These are phyloP conservation scores for Cephus nigrinus DNA, from an alignment of 2,888 invertebrate genomes.

Conservation along the genomic window DNA sequence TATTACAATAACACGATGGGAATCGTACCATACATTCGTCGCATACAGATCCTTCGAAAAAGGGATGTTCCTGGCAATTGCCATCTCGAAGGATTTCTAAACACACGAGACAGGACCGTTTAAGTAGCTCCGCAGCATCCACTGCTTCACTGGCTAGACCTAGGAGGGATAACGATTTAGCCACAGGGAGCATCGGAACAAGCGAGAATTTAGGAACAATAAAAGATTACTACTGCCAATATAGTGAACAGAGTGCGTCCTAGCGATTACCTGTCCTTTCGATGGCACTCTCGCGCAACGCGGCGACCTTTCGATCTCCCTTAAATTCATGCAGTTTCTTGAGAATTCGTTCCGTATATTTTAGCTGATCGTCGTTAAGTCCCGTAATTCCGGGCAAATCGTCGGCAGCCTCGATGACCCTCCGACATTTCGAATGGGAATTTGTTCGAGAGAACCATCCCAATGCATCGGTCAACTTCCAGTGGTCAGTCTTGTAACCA, in stretches of 20 bases:
- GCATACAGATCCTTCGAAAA: conserved; percentile 58
- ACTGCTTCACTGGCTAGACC: not conserved
- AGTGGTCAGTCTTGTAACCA: conserved; percentile 40
- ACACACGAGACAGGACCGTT: conserved; percentile 50
- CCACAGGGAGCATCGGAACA: too few species aligned
- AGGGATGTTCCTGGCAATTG: conserved; percentile 51
- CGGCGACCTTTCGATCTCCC: conserved; percentile 33
- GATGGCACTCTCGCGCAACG: conserved; percentile 37
- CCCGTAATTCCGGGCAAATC: conserved; percentile 17
- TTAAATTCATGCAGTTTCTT: conserved; percentile 41
- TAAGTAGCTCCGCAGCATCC: not conserved
- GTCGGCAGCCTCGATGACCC: not conserved
- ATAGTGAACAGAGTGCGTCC: too few species aligned
- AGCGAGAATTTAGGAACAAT: not conserved
- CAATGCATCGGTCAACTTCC: conserved; percentile 23
- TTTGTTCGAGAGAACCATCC: not conserved
- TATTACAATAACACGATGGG: not conserved
- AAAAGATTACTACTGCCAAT: not conserved
- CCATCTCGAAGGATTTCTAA: conserved; percentile 21
- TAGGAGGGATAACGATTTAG: not conserved
- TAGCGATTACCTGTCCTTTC: conserved; percentile 30
- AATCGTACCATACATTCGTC: conserved; percentile 54
- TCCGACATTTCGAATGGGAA: not conserved
- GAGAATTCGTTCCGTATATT: conserved; percentile 43
- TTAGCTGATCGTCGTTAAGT: conserved; percentile 15